Evolutionary conservation across 2,113 vertebrate species (phyloP), one percentile per base, ranked within the genome.

Genomic region (Notechis scutatus): DNA sequence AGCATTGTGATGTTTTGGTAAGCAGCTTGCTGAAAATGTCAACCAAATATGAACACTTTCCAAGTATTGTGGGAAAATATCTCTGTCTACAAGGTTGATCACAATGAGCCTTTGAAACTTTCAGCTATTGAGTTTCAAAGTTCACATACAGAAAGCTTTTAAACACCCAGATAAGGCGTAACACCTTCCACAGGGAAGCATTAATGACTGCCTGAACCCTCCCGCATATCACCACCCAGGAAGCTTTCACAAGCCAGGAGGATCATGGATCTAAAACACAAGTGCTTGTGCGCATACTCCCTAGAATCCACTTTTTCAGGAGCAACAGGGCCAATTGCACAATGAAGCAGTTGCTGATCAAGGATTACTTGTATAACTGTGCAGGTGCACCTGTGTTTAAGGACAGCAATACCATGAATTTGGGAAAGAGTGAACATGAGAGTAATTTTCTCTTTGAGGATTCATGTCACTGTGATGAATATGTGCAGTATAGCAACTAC

Each of bases 401-500:
- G 50, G 18, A 42, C 74, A 18, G 89, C 91, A 91, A 5, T 90
- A 94, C 26, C 91, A 10, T 74, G 93, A 81, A 93, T 93, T 57
- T 93, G 92, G 45, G 45, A 23, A 92, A 94, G 45, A 26, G 92
- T 94, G 39, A 96, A 92, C 34, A 89, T 0, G 91, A 92, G 52
- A 85, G 55, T 20, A 93, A 64, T 18, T 93, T 95, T 95, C 91
- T 91, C 94, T 89, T 90, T 92, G 91, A 94, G 90, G 3, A 5
- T 94, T 95, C 74, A 87, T 89, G 39, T 92, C 89, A 94, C 18
- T 94, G 74, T 90, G 94, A 92, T 92, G 45, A 57, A 93, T 81
- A 92, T 89, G 92, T 74, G 91, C 50, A 96, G 89, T 64, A 93
- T 20, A 93, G 91, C 74, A 95, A 50, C 91, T 47, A 95, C 92